phyloP scores from a whole-genome alignment of 1,140 invertebrate genomes.

The Orchestia grillus region DNA sequence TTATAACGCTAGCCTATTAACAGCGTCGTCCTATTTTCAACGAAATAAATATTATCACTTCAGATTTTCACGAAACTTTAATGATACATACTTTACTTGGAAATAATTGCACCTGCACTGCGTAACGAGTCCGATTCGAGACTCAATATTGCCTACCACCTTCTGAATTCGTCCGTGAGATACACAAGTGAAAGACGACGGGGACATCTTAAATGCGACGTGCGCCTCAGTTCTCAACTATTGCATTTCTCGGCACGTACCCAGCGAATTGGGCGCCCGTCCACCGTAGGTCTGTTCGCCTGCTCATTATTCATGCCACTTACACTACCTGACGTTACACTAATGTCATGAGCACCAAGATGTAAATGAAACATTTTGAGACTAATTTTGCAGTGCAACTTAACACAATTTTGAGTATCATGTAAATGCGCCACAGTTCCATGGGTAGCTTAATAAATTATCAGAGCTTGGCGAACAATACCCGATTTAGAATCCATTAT shows the following conservation, averaged over 20 bases:
- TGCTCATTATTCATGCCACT: neutral
- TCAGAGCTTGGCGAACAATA: too few relatives aligned
- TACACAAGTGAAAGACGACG: neutral
- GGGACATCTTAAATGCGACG: neutral
- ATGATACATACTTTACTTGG: too few relatives aligned
- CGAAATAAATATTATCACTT: too few relatives aligned
- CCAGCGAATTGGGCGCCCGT: neutral
- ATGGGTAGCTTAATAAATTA: too few relatives aligned
- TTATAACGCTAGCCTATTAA: too few relatives aligned
- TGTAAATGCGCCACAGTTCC: neutral
- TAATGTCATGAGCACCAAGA: neutral
- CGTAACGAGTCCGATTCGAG: too few relatives aligned
- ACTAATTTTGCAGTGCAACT: neutral
- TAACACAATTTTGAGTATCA: neutral
- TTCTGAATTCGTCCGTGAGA: neutral
- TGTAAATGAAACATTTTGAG: neutral
- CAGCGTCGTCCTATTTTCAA: too few relatives aligned
- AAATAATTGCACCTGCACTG: too few relatives aligned
- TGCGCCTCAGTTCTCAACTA: neutral
- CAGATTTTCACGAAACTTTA: too few relatives aligned
- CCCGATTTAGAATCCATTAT: too few relatives aligned
- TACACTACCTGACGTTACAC: neutral
- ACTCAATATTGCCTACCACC: neutral
- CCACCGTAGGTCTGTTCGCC: neutral
- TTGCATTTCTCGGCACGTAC: neutral